These are phyloP conservation scores for Nomada lathburiana DNA, from an alignment of 2,888 invertebrate genomes.

Conservation along the genomic window DNA sequence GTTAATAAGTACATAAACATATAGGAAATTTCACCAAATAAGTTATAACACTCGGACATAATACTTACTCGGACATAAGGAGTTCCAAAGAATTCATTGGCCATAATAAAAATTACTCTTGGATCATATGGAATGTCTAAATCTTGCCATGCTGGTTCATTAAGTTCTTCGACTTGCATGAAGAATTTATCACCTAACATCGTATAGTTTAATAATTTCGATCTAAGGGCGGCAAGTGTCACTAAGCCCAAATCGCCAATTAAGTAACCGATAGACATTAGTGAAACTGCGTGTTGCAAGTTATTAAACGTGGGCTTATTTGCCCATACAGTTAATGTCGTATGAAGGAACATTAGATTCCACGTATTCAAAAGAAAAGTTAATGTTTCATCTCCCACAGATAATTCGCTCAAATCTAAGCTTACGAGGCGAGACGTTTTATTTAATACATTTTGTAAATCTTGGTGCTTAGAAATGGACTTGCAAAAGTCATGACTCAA, in stretches of 20 bases:
- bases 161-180: conserved; percentile 76
- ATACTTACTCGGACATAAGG: conserved; percentile 74
- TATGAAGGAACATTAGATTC: conserved; percentile 83
- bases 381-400: conserved; percentile 80
- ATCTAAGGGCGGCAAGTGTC: conserved; percentile 78
- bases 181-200: conserved; percentile 69
- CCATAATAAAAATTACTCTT: conserved; percentile 79
- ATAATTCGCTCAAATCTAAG: conserved; percentile 79
- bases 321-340: conserved; percentile 77
- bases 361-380: conserved; percentile 81
- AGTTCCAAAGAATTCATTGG: conserved; percentile 77
- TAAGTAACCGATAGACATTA: conserved; percentile 79
- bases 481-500: conserved; percentile 58
- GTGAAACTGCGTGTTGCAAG: conserved; percentile 74
- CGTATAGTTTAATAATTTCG: conserved; percentile 75
- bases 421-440: conserved; percentile 74
- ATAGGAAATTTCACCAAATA: background rate
- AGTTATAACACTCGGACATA: background rate
- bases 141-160: conserved; percentile 81
- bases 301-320: conserved; percentile 71
- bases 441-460: conserved; percentile 71
- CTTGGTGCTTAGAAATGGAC: conserved; percentile 58
- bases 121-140: conserved; percentile 79
- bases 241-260: conserved; percentile 82
- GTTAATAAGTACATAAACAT: conserved; percentile 9